A percentile compares a stretch with the other conserved stretches of the same genome.
Evolutionary conservation across 1,140 invertebrate genomes (phyloP).

Genomic region (Frieseomelitta varia): DNA sequence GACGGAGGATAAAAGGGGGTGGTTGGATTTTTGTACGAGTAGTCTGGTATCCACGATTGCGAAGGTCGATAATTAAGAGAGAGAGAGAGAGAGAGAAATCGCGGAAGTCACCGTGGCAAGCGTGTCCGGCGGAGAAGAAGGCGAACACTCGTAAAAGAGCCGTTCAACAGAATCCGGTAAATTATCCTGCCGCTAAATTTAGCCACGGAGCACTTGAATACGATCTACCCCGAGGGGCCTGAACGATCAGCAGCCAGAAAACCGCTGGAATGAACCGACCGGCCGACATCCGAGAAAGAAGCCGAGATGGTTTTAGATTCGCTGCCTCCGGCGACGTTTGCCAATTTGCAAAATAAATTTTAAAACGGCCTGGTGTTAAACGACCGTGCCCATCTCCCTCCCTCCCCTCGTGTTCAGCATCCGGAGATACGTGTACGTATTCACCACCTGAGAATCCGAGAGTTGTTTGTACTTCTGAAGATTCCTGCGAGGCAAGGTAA

Average conservation of each 20-base stretch:
- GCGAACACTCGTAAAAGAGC: slow-evolving; percentile 34
- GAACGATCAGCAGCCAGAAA: slow-evolving; percentile 35
- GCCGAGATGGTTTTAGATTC: slow-evolving; percentile 11
- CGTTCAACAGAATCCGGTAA: slow-evolving; percentile 42
- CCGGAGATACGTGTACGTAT: background rate
- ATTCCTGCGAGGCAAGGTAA: background rate
- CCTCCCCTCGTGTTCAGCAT: background rate
- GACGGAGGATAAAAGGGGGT: too few species aligned
- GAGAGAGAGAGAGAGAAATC: slow-evolving; percentile 6
- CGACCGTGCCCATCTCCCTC: slow-evolving; percentile 16
- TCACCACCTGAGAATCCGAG: background rate
- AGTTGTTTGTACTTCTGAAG: background rate
- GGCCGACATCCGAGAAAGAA: background rate
- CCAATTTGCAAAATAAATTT: slow-evolving; percentile 62
- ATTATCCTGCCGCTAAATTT: slow-evolving; percentile 56
- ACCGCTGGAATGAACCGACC: background rate
- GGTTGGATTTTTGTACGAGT: background rate
- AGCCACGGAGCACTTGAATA: slow-evolving; percentile 21
- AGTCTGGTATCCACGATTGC: background rate
- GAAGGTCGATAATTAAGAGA: slow-evolving; percentile 20
- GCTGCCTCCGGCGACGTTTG: too few species aligned
- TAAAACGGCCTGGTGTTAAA: slow-evolving; percentile 43
- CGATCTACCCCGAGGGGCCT: slow-evolving; percentile 32
- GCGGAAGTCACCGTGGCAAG: background rate
- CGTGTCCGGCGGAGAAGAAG: background rate